phyloP scores from a whole-genome alignment of 2,113 vertebrate species.

The Otus sunia region DNA sequence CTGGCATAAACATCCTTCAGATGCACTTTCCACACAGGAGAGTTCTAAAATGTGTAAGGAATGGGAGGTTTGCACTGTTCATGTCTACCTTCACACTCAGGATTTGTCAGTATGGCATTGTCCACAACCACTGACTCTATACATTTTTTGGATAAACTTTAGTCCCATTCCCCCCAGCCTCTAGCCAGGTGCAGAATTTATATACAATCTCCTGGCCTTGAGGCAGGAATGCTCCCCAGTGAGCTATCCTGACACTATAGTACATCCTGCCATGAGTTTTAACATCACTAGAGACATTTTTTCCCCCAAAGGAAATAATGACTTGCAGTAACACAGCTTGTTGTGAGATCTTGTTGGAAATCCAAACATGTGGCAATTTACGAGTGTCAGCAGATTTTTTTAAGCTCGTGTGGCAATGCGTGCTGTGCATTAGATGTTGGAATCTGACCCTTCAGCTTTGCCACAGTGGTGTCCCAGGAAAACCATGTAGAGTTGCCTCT shows the following conservation, averaged over 20 bases:
- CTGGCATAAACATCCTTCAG: neutral
- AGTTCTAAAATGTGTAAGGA: neutral
- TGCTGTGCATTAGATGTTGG: slow-evolving; percentile 58
- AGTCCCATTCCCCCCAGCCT: neutral
- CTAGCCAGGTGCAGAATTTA: slow-evolving; percentile 28
- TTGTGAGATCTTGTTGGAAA: slow-evolving; percentile 66
- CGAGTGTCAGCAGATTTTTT: slow-evolving; percentile 56
- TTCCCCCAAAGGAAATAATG: slow-evolving; percentile 59
- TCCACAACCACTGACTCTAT: neutral
- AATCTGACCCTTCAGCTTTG: slow-evolving; percentile 63
- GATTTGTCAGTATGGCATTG: neutral
- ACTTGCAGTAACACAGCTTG: slow-evolving; percentile 64
- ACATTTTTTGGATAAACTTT: neutral
- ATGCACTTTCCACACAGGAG: neutral
- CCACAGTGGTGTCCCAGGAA: slow-evolving; percentile 60
- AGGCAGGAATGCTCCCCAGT: slow-evolving; percentile 41
- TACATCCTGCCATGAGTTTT: slow-evolving; percentile 48
- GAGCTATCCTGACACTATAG: slow-evolving; percentile 28
- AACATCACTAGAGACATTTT: slow-evolving; percentile 44
- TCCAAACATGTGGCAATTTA: slow-evolving; percentile 73
- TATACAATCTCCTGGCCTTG: slow-evolving; percentile 18
- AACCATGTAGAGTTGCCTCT: neutral
- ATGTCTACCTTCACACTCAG: neutral
- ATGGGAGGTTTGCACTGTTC: neutral
- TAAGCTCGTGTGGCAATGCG: slow-evolving; percentile 48